Percentiles rank a stretch among this genome's conserved stretches.
These are phyloP conservation scores for Tricholaema leucomelas DNA, from an alignment of 2,113 vertebrate genomes.

Conservation along the genomic window DNA sequence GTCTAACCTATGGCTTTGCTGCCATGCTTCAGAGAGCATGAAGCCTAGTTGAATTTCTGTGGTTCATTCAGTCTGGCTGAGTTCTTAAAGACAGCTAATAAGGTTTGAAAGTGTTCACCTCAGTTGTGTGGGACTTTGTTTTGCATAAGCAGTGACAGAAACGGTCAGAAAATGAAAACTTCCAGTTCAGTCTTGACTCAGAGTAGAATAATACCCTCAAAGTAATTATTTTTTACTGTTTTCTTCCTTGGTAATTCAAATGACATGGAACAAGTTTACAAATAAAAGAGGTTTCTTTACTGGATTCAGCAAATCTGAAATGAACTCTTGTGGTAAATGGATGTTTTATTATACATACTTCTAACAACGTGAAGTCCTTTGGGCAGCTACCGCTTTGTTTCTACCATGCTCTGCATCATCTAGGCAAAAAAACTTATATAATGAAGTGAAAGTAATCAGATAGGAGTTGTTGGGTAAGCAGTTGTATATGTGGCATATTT, in stretches of 20 bases:
- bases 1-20: not conserved
- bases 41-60: not conserved
- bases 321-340: not conserved
- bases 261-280: not conserved
- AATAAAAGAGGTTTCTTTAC: not conserved
- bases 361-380: not conserved
- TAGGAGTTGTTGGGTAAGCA: not conserved
- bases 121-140: not conserved
- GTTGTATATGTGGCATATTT: not conserved
- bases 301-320: not conserved
- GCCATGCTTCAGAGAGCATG: not conserved
- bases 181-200: not conserved
- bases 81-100: not conserved
- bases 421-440: not conserved
- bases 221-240: not conserved
- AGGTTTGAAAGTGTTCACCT: conserved; percentile 14
- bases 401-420: not conserved
- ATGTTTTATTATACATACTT: conserved; percentile 29
- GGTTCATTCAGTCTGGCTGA: not conserved
- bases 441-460: conserved; percentile 28
- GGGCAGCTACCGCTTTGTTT: conserved; percentile 30
- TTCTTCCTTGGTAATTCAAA: not conserved
- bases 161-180: not conserved
- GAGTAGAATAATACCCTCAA: not conserved
- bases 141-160: not conserved